A percentile compares a stretch with the other conserved stretches of the same genome.
phyloP scores from a whole-genome alignment of 2,113 vertebrate species.

The Prinia subflava region DNA sequence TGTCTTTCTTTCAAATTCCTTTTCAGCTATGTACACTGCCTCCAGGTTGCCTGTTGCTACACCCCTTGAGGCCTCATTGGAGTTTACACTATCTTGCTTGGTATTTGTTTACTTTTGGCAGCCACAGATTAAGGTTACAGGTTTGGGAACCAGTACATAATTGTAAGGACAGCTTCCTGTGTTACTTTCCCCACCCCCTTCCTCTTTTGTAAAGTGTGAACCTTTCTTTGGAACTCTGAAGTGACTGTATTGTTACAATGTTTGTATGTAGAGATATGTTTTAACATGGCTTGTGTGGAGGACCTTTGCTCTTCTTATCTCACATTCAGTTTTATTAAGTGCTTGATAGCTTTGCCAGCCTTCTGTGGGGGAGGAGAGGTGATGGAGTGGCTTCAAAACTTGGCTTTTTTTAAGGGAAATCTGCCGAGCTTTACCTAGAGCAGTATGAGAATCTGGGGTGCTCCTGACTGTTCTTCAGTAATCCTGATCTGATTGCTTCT shows the following conservation, averaged over 20 bases:
- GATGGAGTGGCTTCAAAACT: background rate
- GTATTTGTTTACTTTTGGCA: slow-evolving; percentile 7
- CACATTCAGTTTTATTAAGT: slow-evolving; percentile 11
- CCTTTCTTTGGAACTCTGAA: slow-evolving; percentile 34
- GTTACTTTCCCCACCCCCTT: background rate
- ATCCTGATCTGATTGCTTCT: background rate
- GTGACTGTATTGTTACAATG: slow-evolving; percentile 6
- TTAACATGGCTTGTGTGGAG: slow-evolving; percentile 30
- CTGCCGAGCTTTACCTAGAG: background rate
- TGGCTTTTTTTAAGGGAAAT: background rate
- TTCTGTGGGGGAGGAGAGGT: background rate
- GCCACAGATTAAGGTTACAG: slow-evolving; percentile 4
- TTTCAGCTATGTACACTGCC: background rate
- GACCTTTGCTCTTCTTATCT: slow-evolving; percentile 38
- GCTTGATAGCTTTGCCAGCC: background rate
- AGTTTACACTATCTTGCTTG: slow-evolving; percentile 20
- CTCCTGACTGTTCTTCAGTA: background rate
- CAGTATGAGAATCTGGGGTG: background rate
- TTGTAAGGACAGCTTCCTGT: background rate
- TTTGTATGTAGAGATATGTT: slow-evolving; percentile 22
- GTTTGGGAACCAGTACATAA: slow-evolving; percentile 34
- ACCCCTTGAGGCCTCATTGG: background rate
- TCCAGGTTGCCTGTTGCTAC: background rate
- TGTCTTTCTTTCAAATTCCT: background rate
- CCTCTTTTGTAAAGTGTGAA: slow-evolving; percentile 36